Evolutionary conservation across 2,797 vertebrate species (phyloP), one percentile per base, ranked within the genome.

Genomic region (Poecilia gillii): DNA sequence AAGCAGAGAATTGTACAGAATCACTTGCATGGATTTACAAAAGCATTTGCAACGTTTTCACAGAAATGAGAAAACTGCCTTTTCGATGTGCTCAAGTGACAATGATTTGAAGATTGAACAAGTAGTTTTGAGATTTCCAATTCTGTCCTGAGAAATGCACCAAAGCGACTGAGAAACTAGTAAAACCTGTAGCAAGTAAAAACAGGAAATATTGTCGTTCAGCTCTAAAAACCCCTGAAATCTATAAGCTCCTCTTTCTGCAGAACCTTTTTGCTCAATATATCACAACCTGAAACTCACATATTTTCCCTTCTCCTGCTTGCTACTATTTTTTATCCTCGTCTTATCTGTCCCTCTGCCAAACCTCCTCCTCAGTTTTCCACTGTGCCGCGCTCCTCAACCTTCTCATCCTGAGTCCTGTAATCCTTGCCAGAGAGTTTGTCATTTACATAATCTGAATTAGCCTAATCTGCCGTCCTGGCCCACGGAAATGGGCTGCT

Each of bases 371-470:
- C 84, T 78, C 55, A 64, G 77, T 79, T 73, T 39, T 16, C 74
- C 76, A 77, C 78, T 85, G 76, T 39, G 12, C 79, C 72, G 72
- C 78, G 83, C 81, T 76, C 62, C 62, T 62, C 59, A 18, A 31
- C 59, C 59, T 39, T 66, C 33, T 66, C 8, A 66, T 39, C 20
- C 9, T 41, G n/a, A 81, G 81, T 85, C 79, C 89, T 88, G 91
- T 93, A 94, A 93, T 93, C 90, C 87, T 78, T 77, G 68, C 81
- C 84, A 88, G 55, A 83, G 73, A 89, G 87, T 47, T 66, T 64
- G 80, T 77, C 55, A 92, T 91, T 94, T 95, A 89, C 94, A 94
- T 94, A 94, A 95, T 95, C 93, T 92, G 87, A 94, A 94, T 95
- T 92, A 91, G 81, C 83, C 85, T 95, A 94, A 95, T 94, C 92